These are phyloP conservation scores for Hyphantria cunea DNA, from an alignment of 1,140 invertebrate species.

Conservation along the genomic window DNA sequence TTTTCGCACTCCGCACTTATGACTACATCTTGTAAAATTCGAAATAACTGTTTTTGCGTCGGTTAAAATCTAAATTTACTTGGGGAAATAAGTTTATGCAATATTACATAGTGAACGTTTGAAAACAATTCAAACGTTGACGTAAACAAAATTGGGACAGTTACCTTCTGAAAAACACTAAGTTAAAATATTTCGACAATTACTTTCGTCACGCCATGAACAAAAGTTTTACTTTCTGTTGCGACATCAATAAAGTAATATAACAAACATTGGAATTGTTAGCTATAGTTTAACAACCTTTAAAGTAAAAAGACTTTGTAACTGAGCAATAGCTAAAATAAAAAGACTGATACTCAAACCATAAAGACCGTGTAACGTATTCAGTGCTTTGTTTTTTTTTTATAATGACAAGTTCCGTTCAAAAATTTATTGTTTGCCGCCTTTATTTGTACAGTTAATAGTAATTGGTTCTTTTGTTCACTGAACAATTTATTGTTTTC, in stretches of 20 bases:
- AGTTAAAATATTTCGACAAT: background rate
- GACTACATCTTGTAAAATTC: too few relatives aligned
- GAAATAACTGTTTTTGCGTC: too few relatives aligned
- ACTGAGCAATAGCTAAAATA: background rate
- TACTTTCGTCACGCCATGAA: background rate
- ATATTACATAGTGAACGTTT: background rate
- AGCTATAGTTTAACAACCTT: background rate
- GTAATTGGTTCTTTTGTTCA: background rate
- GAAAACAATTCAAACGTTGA: background rate
- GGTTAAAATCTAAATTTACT: too few relatives aligned
- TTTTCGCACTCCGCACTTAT: too few relatives aligned
- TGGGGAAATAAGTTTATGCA: too few relatives aligned
- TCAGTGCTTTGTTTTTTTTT: slow-evolving; percentile 3
- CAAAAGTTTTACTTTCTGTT: slow-evolving; percentile 1
- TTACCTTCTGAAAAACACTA: background rate
- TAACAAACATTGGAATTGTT: background rate
- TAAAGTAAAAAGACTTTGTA: background rate
- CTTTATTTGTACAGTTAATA: slow-evolving; percentile 2
- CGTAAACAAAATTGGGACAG: too few relatives aligned
- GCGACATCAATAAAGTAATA: slow-evolving; percentile 1
- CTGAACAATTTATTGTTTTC: background rate
- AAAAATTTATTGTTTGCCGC: background rate
- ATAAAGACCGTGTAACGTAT: too few relatives aligned
- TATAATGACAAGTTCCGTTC: slow-evolving; percentile 1
- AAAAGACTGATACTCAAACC: too few relatives aligned